phyloP scores from a whole-genome alignment of 2,797 vertebrate species.

The Chaetodon trifasciatus region DNA sequence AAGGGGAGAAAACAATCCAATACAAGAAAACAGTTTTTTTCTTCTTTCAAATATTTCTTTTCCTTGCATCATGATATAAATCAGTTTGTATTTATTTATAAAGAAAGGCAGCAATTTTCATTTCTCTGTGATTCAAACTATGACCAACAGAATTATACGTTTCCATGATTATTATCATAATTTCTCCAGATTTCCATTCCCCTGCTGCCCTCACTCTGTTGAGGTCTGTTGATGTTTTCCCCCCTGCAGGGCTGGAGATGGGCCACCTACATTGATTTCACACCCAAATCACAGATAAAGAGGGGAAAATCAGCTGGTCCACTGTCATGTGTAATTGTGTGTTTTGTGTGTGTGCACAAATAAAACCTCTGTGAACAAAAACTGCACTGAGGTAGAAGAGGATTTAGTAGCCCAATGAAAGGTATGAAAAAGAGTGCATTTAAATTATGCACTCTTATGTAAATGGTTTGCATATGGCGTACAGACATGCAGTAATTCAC shows the following conservation, averaged over 20 bases:
- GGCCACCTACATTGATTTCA: constrained; percentile 79
- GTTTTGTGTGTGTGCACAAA: constrained; percentile 27
- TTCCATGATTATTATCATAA: constrained; percentile 60
- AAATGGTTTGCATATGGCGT: constrained; percentile 75
- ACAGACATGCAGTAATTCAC: constrained; percentile 62
- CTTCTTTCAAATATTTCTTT: constrained; percentile 14
- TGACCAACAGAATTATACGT: constrained; percentile 58
- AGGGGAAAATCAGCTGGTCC: constrained; percentile 53
- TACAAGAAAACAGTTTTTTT: constrained; percentile 6
- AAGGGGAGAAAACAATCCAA: constrained; percentile 21
- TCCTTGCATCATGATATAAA: constrained; percentile 17
- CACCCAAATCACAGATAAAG: constrained; percentile 56
- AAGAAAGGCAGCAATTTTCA: constrained; percentile 14
- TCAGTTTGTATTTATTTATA: constrained; percentile 32
- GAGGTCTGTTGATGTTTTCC: constrained; percentile 24
- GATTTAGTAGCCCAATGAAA: constrained; percentile 29
- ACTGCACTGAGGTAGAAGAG: background rate
- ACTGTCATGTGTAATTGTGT: constrained; percentile 21
- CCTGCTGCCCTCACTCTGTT: constrained; percentile 26
- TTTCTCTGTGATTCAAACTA: constrained; percentile 34
- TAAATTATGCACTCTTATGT: constrained; percentile 69
- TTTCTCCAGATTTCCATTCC: constrained; percentile 42
- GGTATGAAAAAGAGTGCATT: constrained; percentile 31
- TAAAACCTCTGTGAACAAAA: constrained; percentile 15
- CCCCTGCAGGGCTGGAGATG: constrained; percentile 64